phyloP scores from a whole-genome alignment of 2,113 vertebrate species.

The Sisor rabdophorus region DNA sequence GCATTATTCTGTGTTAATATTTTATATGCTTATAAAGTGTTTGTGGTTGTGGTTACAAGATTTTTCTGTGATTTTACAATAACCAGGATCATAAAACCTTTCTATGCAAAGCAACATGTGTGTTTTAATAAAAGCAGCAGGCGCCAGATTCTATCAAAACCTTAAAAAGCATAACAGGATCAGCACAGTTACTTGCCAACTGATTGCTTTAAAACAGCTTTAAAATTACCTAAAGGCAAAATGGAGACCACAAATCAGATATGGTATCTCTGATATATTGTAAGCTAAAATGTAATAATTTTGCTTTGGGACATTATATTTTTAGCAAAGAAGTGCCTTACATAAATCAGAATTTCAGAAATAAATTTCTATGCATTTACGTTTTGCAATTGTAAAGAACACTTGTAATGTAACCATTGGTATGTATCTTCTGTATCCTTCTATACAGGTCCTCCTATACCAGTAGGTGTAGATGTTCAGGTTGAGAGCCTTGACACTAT shows the following conservation, averaged over 20 bases:
- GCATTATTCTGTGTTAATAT: constrained; percentile 2
- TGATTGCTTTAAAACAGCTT: too few relatives aligned
- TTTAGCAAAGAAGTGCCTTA: constrained; percentile 46
- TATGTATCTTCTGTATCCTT: not conserved
- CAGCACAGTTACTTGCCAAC: too few relatives aligned
- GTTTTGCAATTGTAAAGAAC: not conserved
- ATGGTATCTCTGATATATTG: constrained; percentile 56
- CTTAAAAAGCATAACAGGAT: not conserved
- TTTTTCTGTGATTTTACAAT: constrained; percentile 49
- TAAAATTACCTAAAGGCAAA: constrained; percentile 38
- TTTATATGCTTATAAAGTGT: not conserved
- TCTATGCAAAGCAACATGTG: constrained; percentile 55
- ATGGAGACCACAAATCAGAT: constrained; percentile 50
- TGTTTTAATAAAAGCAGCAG: constrained; percentile 44
- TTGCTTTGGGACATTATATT: constrained; percentile 51
- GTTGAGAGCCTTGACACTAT: constrained; percentile 79
- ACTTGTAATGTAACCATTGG: not conserved
- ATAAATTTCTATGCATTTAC: constrained; percentile 47
- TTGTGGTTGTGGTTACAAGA: constrained; percentile 44
- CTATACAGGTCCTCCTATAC: constrained; percentile 75
- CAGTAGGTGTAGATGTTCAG: constrained; percentile 78
- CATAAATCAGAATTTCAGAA: too few relatives aligned
- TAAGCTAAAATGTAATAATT: constrained; percentile 65
- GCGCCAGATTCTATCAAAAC: not conserved
- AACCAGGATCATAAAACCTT: constrained; percentile 54